Percentiles rank a stretch among this genome's conserved stretches.
Conservation (phyloP, 2,888 invertebrate species). For the Dicranocentrus wangi region DNA sequence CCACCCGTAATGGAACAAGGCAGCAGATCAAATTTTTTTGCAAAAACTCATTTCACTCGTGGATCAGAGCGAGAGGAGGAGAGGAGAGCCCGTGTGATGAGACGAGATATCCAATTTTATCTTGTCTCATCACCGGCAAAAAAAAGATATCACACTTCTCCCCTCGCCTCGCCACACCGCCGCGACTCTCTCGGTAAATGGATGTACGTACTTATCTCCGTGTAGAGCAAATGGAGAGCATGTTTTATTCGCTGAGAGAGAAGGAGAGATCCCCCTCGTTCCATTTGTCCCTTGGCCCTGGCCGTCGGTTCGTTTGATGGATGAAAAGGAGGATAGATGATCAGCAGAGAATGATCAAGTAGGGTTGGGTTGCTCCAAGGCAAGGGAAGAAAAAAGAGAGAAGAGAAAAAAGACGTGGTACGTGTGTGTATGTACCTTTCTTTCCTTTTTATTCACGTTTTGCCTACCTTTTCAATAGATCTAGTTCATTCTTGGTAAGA, state of each 20-base stretch:
- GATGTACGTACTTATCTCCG: slow-evolving; percentile 32
- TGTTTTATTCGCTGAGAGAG: slow-evolving; percentile 11
- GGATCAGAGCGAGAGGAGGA: slow-evolving; percentile 35
- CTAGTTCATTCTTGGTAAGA: too few relatives aligned
- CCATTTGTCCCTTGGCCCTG: slow-evolving; percentile 60
- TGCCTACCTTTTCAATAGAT: too few relatives aligned
- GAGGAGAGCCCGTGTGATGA: too few relatives aligned
- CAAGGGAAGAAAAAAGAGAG: background rate
- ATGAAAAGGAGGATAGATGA: slow-evolving; percentile 60
- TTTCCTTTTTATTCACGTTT: too few relatives aligned
- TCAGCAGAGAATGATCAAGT: slow-evolving; percentile 60
- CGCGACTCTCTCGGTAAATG: background rate
- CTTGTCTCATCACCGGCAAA: slow-evolving; percentile 68
- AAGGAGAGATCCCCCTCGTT: slow-evolving; percentile 41
- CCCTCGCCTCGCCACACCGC: slow-evolving; percentile 35
- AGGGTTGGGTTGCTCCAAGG: slow-evolving; percentile 2
- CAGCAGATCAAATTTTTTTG: slow-evolving; percentile 22
- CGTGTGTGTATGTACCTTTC: too few relatives aligned
- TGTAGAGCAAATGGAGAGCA: slow-evolving; percentile 44
- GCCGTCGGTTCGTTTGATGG: slow-evolving; percentile 61
- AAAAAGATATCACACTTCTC: slow-evolving; percentile 60
- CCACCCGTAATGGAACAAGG: slow-evolving; percentile 4
- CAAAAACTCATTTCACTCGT: slow-evolving; percentile 47
- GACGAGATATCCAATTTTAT: slow-evolving; percentile 67
- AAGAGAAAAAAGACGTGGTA: too few relatives aligned